phyloP scores from a whole-genome alignment of 2,113 vertebrate genomes.

The Zingel zingel region DNA sequence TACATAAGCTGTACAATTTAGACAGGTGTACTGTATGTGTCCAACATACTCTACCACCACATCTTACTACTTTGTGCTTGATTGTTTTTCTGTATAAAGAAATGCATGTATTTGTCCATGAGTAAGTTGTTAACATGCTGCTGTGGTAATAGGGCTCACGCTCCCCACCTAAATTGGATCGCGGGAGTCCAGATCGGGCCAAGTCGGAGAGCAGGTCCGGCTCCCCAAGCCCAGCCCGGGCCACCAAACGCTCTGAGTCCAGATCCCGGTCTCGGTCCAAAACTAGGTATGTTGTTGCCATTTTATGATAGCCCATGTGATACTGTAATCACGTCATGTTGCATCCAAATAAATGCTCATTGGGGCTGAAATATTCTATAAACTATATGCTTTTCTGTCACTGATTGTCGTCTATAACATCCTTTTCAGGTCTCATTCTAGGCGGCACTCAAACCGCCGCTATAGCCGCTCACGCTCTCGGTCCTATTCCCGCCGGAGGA shows the following conservation, averaged over 20 bases:
- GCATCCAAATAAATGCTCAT: background rate
- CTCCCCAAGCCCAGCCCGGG: conserved; percentile 91
- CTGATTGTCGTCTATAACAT: background rate
- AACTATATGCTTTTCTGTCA: background rate
- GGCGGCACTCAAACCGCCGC: conserved; percentile 89
- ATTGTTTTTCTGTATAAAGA: conserved; percentile 33
- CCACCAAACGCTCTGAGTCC: conserved; percentile 91
- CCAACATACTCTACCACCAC: conserved; percentile 36
- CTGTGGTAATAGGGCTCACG: conserved; percentile 92
- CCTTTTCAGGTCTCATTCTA: conserved; percentile 88
- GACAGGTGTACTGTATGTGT: conserved; percentile 58
- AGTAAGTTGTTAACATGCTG: conserved; percentile 73
- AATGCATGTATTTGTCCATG: conserved; percentile 41
- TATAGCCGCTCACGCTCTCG: conserved; percentile 90
- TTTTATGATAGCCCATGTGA: background rate
- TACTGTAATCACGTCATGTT: background rate
- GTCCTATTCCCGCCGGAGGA: conserved; percentile 89
- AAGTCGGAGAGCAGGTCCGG: conserved; percentile 94
- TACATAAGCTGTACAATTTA: conserved; percentile 59
- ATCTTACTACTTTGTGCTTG: conserved; percentile 29
- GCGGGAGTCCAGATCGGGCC: conserved; percentile 90
- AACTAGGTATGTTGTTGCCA: conserved; percentile 86
- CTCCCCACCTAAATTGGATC: conserved; percentile 94
- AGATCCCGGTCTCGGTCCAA: conserved; percentile 92
- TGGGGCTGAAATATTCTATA: background rate